phyloP scores from a whole-genome alignment of 2,888 invertebrate genomes.

The Slavum lentiscoides region DNA sequence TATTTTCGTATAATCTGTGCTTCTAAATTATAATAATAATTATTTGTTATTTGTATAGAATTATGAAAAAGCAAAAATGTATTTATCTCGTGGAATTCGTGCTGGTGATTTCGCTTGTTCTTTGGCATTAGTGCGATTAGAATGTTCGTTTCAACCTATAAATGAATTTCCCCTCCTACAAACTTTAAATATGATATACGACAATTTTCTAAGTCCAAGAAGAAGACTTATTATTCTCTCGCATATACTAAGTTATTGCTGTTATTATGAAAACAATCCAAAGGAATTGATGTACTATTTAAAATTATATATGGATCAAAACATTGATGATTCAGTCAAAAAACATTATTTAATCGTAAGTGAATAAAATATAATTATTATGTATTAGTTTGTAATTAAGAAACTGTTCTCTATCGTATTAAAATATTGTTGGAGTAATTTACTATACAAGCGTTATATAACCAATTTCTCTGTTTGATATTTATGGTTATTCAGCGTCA shows the following conservation, averaged over 20 bases:
- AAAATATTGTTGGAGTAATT: no score
- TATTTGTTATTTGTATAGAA: no score
- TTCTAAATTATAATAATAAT: no score
- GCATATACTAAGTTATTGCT: constrained; percentile 1
- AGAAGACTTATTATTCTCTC: constrained; percentile 1
- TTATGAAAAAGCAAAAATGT: constrained; percentile 29
- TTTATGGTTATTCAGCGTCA: no score
- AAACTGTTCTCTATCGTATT: neutral
- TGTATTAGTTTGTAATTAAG: neutral
- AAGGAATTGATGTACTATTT: constrained; percentile 19
- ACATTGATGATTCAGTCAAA: constrained; percentile 11
- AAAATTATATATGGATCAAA: constrained; percentile 14
- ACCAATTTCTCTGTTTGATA: no score
- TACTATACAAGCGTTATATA: no score
- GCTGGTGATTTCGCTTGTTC: constrained; percentile 32
- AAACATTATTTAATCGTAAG: constrained; percentile 5
- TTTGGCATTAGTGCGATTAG: constrained; percentile 15
- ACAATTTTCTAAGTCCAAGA: neutral
- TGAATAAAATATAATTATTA: neutral
- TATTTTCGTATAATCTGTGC: no score
- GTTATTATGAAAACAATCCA: constrained; percentile 10
- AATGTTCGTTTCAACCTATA: no score
- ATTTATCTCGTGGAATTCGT: constrained; percentile 26
- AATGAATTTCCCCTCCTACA: no score
- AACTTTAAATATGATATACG: constrained; percentile 8